phyloP scores from a whole-genome alignment of 2,113 vertebrate genomes.

The Pandion haliaetus region DNA sequence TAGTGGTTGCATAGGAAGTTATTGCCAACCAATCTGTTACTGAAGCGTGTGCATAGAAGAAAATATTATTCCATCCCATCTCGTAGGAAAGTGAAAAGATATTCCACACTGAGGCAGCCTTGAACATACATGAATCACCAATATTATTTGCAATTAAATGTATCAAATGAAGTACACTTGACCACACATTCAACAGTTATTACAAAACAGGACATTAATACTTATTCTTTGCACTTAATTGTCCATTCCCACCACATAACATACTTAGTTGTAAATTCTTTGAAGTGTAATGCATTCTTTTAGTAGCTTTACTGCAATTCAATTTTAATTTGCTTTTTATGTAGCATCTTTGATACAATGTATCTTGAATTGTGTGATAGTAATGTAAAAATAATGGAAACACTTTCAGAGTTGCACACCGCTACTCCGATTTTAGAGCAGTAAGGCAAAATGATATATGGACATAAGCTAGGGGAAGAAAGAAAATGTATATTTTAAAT shows the following conservation, averaged over 20 bases:
- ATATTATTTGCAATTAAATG: slow-evolving; percentile 16
- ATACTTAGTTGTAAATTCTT: neutral
- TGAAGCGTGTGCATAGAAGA: neutral
- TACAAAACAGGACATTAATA: slow-evolving; percentile 10
- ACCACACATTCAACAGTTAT: neutral
- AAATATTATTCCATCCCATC: neutral
- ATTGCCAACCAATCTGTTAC: neutral
- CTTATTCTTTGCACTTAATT: neutral
- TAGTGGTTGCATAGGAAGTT: neutral
- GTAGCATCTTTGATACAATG: neutral
- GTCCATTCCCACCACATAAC: neutral
- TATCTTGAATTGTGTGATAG: neutral
- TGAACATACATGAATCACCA: neutral
- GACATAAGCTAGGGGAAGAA: neutral
- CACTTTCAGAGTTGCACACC: neutral
- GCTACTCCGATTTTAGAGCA: neutral
- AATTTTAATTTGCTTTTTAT: slow-evolving; percentile 50
- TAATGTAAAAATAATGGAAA: neutral
- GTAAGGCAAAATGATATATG: neutral
- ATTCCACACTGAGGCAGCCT: neutral
- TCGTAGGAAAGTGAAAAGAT: neutral
- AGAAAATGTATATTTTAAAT: slow-evolving; percentile 22
- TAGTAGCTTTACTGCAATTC: neutral
- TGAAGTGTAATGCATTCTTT: neutral
- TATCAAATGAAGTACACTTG: neutral